phyloP scores from a whole-genome alignment of 1,140 invertebrate genomes.

The Ctenoplectra terminalis region DNA sequence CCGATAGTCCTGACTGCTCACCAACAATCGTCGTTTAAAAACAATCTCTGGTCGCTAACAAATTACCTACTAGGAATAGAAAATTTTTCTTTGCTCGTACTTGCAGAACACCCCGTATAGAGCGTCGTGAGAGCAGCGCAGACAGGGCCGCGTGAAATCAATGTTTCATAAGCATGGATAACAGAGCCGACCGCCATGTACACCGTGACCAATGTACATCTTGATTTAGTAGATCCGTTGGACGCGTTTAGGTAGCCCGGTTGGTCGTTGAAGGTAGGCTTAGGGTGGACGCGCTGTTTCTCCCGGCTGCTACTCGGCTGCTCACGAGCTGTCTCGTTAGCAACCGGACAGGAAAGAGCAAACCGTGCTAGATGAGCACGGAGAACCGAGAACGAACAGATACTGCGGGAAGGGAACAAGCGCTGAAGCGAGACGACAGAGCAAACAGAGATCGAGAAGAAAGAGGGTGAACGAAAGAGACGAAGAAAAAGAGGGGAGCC shows the following conservation, averaged over 20 bases:
- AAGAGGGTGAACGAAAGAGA: background rate
- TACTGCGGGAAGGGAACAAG: background rate
- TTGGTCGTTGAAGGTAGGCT: slow-evolving; percentile 69
- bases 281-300: slow-evolving; percentile 69
- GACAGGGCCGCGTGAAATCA: slow-evolving; percentile 80
- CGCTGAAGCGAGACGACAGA: slow-evolving; percentile 59
- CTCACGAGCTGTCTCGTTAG: slow-evolving; percentile 80
- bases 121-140: slow-evolving; percentile 71
- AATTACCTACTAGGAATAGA: background rate
- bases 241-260: slow-evolving; percentile 73
- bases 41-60: background rate
- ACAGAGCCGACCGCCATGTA: slow-evolving; percentile 77
- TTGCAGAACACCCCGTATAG: slow-evolving; percentile 75
- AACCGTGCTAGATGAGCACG: slow-evolving; percentile 53
- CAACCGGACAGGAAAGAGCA: slow-evolving; percentile 67
- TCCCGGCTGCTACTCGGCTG: slow-evolving; percentile 70
- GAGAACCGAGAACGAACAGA: background rate
- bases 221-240: slow-evolving; percentile 82
- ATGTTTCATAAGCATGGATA: slow-evolving; percentile 83
- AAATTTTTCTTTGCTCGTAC: background rate
- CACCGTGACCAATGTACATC: slow-evolving; percentile 83
- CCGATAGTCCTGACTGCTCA: background rate
- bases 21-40: too few species aligned
- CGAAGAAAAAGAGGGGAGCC: background rate
- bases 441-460: slow-evolving; percentile 26